Conservation (phyloP, 2,888 invertebrate genomes). For the Serrognathus titanus region DNA sequence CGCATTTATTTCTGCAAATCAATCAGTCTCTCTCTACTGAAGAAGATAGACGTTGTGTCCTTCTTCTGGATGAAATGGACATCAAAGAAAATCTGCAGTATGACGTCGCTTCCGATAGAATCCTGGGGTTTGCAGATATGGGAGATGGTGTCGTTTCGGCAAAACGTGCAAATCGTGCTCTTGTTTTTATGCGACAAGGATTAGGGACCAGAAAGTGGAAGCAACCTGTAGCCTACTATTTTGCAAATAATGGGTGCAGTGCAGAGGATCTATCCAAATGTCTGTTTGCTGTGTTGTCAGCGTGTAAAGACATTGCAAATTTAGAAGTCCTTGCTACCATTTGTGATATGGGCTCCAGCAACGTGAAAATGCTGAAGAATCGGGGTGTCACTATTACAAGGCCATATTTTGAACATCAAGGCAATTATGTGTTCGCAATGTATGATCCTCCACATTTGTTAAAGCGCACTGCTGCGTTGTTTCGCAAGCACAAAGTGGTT, state of each 20-base stretch:
- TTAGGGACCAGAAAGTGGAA: slow-evolving; percentile 3
- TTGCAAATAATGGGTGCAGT: slow-evolving; percentile 2
- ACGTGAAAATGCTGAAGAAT: slow-evolving; percentile 3
- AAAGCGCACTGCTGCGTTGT: slow-evolving; percentile 17
- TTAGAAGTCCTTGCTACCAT: slow-evolving; percentile 4
- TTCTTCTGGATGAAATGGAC: too few relatives aligned
- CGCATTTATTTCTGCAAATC: too few relatives aligned
- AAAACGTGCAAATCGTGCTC: background rate
- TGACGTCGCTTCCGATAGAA: background rate
- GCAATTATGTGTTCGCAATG: slow-evolving; percentile 10
- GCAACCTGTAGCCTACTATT: slow-evolving; percentile 11
- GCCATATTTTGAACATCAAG: slow-evolving; percentile 1
- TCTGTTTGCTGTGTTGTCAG: background rate
- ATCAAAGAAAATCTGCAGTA: too few relatives aligned
- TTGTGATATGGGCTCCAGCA: slow-evolving; percentile 7
- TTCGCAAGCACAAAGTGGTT: slow-evolving; percentile 19
- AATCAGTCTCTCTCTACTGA: too few relatives aligned
- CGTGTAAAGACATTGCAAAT: background rate
- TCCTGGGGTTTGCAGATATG: slow-evolving; percentile 1
- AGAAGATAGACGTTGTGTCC: too few relatives aligned
- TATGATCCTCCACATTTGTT: slow-evolving; percentile 20
- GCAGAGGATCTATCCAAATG: background rate
- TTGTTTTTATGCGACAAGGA: slow-evolving; percentile 9
- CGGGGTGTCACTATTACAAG: slow-evolving; percentile 4
- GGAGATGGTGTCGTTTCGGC: background rate